Base-by-base conservation (phyloP, 2,888 invertebrate species). In the Lepetodrilus schrolli region DNA sequence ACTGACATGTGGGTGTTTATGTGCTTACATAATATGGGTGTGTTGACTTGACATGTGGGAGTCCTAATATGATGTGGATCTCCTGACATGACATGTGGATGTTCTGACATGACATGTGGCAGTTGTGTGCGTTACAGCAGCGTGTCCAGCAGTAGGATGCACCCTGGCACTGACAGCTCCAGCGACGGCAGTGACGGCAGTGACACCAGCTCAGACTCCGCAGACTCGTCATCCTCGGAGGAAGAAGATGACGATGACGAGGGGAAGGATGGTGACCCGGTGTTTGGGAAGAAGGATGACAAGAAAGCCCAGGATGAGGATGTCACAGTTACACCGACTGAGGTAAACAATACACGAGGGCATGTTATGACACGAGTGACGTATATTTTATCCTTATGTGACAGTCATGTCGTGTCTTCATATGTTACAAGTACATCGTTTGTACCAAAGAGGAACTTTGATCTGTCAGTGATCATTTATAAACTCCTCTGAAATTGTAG, bases 101-200 rank as follows among this genome's bases (percentile, higher is more conserved):
- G n/a, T n/a, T n/a, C n/a, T n/a, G n/a, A n/a, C n/a, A n/a, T n/a
- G n/a, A n/a, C n/a, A n/a, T n/a, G n/a, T n/a, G n/a, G n/a, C n/a
- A n/a, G n/a, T n/a, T n/a, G n/a, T n/a, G n/a, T n/a, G n/a, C n/a
- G n/a, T n/a, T n/a, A n/a, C n/a, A n/a, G n/a, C n/a, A n/a, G n/a
- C n/a, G n/a, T n/a, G 17, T 17, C 4, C 17, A 21, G 48, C 3
- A 30, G 34, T 13, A 17, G 23, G 5, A 58, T 58, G 58, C 69
- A 68, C n/a, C 69, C 73, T 10, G 68, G 69, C 68, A 69, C 65
- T 58, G 73, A 73, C 38, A 73, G 73, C 50, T 70, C 70, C 37
- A 70, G 70, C 37, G 50, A 26, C 13, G 47, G 30, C 20, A 49
- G 70, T 50, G 49, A 49, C 48, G 17, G 43, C 58, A n/a, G n/a